A percentile compares a stretch with the other conserved stretches of the same genome.
phyloP scores from a whole-genome alignment of 1,140 invertebrate genomes.

The Drosophila repleta region DNA sequence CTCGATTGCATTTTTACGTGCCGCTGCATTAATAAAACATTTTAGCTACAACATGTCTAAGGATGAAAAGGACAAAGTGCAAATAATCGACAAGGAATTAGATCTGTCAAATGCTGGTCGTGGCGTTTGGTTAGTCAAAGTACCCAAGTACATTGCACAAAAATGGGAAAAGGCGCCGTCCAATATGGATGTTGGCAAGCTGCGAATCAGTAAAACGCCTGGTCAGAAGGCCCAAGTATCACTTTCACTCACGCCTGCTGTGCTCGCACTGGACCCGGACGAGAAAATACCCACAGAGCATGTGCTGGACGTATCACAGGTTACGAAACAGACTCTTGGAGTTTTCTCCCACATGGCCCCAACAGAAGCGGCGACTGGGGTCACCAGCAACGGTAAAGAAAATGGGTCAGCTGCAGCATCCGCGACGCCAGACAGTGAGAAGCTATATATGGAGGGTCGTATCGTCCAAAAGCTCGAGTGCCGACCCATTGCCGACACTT shows the following conservation, averaged over 20 bases:
- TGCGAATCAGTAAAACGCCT: slow-evolving; percentile 85
- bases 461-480: slow-evolving; percentile 98
- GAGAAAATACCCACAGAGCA: slow-evolving; percentile 88
- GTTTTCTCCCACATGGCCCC: slow-evolving; percentile 92
- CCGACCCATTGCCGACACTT: slow-evolving; percentile 93
- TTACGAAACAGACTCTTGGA: slow-evolving; percentile 93
- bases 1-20: slow-evolving; percentile 20
- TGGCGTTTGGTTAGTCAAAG: slow-evolving; percentile 98
- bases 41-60: slow-evolving; percentile 69
- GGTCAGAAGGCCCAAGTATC: slow-evolving; percentile 86
- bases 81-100: slow-evolving; percentile 88
- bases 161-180: slow-evolving; percentile 92
- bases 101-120: slow-evolving; percentile 94
- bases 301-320: slow-evolving; percentile 93
- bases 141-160: slow-evolving; percentile 97
- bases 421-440: slow-evolving; percentile 91
- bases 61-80: slow-evolving; percentile 73
- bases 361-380: slow-evolving; percentile 23
- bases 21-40: slow-evolving; percentile 20
- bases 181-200: slow-evolving; percentile 86
- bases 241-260: slow-evolving; percentile 85
- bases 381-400: slow-evolving; percentile 80
- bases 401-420: slow-evolving; percentile 81
- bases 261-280: slow-evolving; percentile 76
- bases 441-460: slow-evolving; percentile 94